Percentiles rank a stretch among this genome's conserved stretches.
phyloP scores from a whole-genome alignment of 2,113 vertebrate species.

The Falco punctatus region DNA sequence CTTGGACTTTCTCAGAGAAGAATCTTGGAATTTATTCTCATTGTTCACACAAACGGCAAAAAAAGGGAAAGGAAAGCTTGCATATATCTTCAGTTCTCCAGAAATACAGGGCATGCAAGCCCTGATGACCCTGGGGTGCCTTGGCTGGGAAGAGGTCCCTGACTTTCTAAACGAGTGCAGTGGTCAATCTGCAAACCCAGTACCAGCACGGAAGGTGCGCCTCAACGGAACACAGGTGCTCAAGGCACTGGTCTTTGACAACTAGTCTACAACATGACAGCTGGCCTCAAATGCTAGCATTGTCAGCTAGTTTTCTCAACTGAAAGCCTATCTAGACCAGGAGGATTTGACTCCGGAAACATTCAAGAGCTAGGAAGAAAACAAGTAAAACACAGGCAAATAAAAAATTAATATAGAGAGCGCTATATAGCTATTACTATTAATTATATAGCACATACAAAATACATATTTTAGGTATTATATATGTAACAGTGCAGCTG shows the following conservation, averaged over 20 bases:
- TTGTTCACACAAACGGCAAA: background rate
- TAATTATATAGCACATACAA: too few relatives aligned
- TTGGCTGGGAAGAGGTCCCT: background rate
- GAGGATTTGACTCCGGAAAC: background rate
- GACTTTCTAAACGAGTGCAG: background rate
- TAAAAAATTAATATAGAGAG: background rate
- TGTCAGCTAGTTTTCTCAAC: background rate
- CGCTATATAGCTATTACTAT: background rate
- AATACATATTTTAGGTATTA: background rate
- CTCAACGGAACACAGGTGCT: too few relatives aligned
- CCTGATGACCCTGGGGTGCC: background rate
- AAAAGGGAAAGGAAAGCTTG: background rate
- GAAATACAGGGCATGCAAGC: background rate
- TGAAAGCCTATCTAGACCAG: background rate
- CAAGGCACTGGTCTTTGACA: background rate
- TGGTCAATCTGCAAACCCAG: background rate
- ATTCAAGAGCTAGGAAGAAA: background rate
- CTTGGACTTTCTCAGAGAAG: background rate
- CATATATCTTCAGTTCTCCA: background rate
- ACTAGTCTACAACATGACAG: background rate
- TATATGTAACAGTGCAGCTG: background rate
- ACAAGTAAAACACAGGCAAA: background rate
- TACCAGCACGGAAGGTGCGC: background rate
- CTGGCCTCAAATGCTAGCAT: background rate
- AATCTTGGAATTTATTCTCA: background rate